Percentiles rank a stretch among this genome's conserved stretches.
These are phyloP conservation scores for Hyles euphorbiae DNA, from an alignment of 1,140 invertebrate species.

Conservation along the genomic window DNA sequence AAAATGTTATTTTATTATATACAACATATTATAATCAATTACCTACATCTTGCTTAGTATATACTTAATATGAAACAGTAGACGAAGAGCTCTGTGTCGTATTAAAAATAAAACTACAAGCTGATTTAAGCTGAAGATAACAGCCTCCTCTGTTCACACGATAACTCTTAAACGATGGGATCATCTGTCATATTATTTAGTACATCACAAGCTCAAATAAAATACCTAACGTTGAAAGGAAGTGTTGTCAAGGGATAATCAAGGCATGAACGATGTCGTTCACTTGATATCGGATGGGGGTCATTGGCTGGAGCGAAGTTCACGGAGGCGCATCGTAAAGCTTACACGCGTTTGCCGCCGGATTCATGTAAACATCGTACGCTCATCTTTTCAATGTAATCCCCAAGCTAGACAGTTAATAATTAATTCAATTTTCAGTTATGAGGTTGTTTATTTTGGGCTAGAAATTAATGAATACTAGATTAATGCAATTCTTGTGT, in stretches of 20 bases:
- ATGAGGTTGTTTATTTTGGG: too few species aligned
- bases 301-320: slow-evolving; percentile 51
- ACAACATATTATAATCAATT: neutral
- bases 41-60: too few species aligned
- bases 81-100: too few species aligned
- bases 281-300: slow-evolving; percentile 53
- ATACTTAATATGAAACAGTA: too few species aligned
- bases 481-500: too few species aligned
- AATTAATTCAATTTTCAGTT: too few species aligned
- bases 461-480: too few species aligned
- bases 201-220: too few species aligned
- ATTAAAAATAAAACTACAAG: neutral
- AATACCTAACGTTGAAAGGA: slow-evolving; percentile 37
- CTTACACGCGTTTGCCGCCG: slow-evolving; percentile 7
- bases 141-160: too few species aligned
- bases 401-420: too few species aligned
- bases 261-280: slow-evolving; percentile 66
- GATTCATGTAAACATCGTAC: slow-evolving; percentile 11
- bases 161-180: neutral
- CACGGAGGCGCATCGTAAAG: slow-evolving; percentile 25
- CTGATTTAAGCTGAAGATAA: too few species aligned
- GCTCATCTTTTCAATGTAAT: neutral
- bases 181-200: too few species aligned
- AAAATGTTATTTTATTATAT: slow-evolving; percentile 14
- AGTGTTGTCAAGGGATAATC: slow-evolving; percentile 62